phyloP scores from a whole-genome alignment of 2,113 vertebrate genomes.

The Trichomycterus rosablanca region DNA sequence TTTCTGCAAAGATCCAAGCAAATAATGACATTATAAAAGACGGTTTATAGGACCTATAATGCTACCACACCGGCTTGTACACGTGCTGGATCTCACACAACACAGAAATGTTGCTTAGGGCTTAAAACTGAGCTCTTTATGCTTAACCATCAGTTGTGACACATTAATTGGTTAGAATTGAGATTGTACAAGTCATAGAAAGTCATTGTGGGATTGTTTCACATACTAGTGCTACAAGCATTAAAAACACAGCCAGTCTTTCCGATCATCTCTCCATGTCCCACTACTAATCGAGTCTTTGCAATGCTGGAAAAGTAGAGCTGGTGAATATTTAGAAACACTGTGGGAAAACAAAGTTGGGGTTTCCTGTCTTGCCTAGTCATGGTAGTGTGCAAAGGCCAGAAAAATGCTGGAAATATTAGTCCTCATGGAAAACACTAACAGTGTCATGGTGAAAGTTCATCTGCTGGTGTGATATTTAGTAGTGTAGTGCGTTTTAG shows the following conservation, averaged over 20 bases:
- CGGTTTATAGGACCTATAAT: conserved; percentile 7
- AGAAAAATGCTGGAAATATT: not conserved
- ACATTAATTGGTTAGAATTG: too few relatives aligned
- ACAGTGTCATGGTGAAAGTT: too few relatives aligned
- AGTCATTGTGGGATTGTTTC: not conserved
- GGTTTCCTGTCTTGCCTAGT: not conserved
- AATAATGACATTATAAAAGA: conserved; percentile 31
- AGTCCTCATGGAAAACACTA: conserved; percentile 9
- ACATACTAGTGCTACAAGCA: not conserved
- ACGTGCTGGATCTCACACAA: not conserved
- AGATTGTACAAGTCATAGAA: not conserved
- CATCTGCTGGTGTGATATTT: too few relatives aligned
- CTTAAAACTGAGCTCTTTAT: not conserved
- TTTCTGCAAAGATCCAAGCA: not conserved
- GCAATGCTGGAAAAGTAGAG: not conserved
- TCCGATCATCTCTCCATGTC: not conserved
- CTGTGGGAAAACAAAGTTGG: not conserved
- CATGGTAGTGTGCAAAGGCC: not conserved
- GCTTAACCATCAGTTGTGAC: too few relatives aligned
- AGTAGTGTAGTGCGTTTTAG: too few relatives aligned
- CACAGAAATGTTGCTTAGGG: not conserved
- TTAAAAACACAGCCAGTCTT: not conserved
- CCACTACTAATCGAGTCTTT: not conserved
- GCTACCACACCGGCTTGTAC: conserved; percentile 8
- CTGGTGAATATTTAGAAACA: not conserved